phyloP scores from a whole-genome alignment of 2,113 vertebrate species.

The Piprites chloris region DNA sequence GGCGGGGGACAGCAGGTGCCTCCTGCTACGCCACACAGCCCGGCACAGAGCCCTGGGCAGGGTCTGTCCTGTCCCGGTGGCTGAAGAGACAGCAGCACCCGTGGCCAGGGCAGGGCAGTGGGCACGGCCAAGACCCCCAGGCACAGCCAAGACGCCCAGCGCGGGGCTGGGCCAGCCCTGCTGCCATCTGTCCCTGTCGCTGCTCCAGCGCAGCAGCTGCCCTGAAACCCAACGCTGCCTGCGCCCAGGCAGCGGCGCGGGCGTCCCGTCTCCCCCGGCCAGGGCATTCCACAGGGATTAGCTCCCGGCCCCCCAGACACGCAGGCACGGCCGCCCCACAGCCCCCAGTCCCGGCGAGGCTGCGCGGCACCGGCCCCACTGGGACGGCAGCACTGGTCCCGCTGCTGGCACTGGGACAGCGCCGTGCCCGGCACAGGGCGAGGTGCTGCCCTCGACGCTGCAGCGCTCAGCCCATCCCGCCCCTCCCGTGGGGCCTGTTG shows the following conservation, averaged over 20 bases:
- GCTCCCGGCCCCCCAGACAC: not conserved
- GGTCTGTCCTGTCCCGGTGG: rapidly evolving
- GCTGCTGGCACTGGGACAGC: rapidly evolving
- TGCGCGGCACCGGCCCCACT: not conserved
- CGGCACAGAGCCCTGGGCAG: not conserved
- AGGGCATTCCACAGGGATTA: conserved; percentile 49
- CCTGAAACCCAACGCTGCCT: conserved; percentile 58
- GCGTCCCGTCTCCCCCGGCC: not conserved
- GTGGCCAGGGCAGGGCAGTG: not conserved
- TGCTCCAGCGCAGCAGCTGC: conserved; percentile 37
- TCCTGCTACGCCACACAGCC: not conserved
- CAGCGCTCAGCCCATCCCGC: not conserved
- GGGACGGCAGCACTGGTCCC: not conserved
- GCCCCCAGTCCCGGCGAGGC: not conserved
- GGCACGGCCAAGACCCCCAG: not conserved
- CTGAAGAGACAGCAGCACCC: not conserved
- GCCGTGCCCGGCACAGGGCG: rapidly evolving
- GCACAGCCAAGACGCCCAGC: not conserved
- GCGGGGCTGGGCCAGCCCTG: not conserved
- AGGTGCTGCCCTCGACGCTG: rapidly evolving
- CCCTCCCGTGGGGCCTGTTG: rapidly evolving
- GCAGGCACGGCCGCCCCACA: not conserved
- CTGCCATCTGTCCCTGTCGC: conserved; percentile 50
- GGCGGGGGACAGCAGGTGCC: not conserved
- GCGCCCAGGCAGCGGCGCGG: not conserved